These are phyloP conservation scores for Bucorvus abyssinicus DNA, from an alignment of 2,797 vertebrate species.

Conservation along the genomic window DNA sequence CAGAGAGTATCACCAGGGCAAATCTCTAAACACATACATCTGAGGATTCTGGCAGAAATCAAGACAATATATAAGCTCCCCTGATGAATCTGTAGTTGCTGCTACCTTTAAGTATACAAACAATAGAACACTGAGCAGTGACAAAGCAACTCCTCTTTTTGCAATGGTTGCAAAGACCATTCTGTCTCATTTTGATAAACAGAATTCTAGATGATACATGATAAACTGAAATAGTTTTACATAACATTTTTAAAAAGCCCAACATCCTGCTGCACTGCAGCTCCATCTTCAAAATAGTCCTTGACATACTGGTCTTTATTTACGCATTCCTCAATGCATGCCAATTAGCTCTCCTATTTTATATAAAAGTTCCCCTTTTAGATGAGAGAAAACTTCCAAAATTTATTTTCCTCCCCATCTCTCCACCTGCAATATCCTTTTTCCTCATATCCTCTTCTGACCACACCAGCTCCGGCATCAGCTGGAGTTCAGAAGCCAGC, in stretches of 20 bases:
- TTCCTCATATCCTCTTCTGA: neutral
- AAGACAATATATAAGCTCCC: neutral
- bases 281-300: neutral
- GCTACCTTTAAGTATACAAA: neutral
- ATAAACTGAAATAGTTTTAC: neutral
- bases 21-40: neutral
- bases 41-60: neutral
- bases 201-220: neutral
- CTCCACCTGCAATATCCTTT: neutral
- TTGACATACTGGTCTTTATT: neutral
- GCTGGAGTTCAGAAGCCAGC: neutral
- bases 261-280: neutral
- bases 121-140: neutral
- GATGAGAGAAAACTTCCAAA: neutral
- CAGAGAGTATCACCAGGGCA: neutral
- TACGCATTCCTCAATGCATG: neutral
- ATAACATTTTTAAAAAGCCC: neutral
- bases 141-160: neutral
- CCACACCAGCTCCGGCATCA: neutral
- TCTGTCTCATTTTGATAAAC: neutral
- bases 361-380: neutral
- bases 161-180: neutral
- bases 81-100: neutral
- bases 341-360: neutral
- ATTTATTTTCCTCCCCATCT: neutral